phyloP scores from a whole-genome alignment of 2,113 vertebrate genomes.

The Aptenodytes forsteri region DNA sequence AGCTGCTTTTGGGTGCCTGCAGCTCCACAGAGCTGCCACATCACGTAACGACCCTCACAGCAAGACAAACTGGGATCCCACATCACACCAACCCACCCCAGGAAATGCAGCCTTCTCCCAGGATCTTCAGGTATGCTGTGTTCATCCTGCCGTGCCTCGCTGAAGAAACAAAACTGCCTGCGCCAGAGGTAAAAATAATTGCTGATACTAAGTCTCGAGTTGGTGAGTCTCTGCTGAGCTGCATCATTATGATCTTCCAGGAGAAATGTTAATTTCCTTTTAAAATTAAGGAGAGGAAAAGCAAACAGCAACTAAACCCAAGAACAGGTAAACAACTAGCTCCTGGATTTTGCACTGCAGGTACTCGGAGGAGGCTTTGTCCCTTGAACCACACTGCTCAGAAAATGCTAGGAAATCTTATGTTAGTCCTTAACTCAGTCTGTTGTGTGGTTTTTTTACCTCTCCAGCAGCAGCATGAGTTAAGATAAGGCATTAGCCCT shows the following conservation, averaged over 20 bases:
- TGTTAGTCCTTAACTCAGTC: not conserved
- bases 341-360: not conserved
- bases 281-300: not conserved
- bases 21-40: not conserved
- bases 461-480: not conserved
- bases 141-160: accelerated
- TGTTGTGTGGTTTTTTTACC: not conserved
- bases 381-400: not conserved
- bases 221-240: not conserved
- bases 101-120: not conserved
- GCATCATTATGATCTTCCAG: not conserved
- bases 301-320: not conserved
- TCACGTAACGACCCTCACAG: accelerated
- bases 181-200: not conserved
- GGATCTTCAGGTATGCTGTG: not conserved
- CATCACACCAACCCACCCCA: not conserved
- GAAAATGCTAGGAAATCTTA: not conserved
- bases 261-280: not conserved
- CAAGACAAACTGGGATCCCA: not conserved
- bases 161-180: not conserved
- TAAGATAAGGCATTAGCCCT: slow-evolving; percentile 5
- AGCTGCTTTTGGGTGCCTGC: not conserved
- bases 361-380: not conserved
- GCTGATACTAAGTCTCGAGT: not conserved
- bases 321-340: not conserved